These are phyloP conservation scores for Phylloscopus whistleri DNA, from an alignment of 2,113 vertebrate genomes.

Conservation along the genomic window DNA sequence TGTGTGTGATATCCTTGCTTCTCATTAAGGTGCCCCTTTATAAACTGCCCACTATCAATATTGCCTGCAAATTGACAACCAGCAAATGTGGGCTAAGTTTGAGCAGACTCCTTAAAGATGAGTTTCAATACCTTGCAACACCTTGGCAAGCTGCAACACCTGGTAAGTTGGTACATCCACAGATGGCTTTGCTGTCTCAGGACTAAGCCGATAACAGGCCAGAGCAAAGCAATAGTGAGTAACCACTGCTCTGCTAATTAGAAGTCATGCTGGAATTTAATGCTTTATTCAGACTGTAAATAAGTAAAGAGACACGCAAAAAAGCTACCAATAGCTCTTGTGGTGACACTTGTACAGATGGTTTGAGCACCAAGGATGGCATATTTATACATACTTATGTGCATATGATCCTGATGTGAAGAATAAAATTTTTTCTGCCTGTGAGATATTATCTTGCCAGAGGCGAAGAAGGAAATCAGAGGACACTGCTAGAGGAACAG, in stretches of 20 bases:
- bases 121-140: neutral
- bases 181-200: neutral
- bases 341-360: slow-evolving; percentile 7
- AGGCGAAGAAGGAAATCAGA: neutral
- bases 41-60: neutral
- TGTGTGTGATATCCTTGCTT: neutral
- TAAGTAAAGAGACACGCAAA: neutral
- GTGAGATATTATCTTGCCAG: neutral
- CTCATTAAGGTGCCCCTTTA: neutral
- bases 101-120: neutral
- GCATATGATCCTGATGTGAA: neutral
- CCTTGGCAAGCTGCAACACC: neutral
- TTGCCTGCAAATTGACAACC: neutral
- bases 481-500: neutral
- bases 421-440: slow-evolving; percentile 5
- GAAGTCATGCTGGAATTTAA: neutral
- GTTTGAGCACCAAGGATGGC: neutral
- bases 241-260: neutral
- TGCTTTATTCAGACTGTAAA: neutral
- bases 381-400: slow-evolving; percentile 28
- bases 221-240: neutral
- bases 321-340: neutral
- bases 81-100: neutral
- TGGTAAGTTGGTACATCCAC: neutral
- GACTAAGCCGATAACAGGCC: neutral